Evolutionary conservation across 2,113 vertebrate species (phyloP).

Genomic region (Antechinus flavipes): DNA sequence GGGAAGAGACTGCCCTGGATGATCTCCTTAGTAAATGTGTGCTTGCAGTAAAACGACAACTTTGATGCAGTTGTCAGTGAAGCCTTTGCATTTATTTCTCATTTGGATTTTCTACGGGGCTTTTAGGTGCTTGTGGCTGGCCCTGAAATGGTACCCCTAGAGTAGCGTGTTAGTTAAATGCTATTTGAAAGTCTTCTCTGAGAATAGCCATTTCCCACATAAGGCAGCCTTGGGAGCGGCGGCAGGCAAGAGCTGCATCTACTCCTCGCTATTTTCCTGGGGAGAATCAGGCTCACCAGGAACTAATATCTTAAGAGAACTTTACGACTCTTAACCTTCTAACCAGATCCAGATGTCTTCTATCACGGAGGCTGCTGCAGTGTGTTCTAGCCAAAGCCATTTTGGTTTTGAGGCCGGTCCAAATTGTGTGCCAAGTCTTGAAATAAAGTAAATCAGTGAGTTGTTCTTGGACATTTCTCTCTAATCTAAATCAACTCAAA

Average conservation of each 20-base stretch:
- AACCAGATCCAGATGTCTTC: constrained; percentile 87
- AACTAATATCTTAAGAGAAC: constrained; percentile 83
- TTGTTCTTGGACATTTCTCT: constrained; percentile 87
- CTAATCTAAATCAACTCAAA: constrained; percentile 83
- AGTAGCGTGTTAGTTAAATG: neutral
- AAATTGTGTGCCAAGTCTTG: constrained; percentile 86
- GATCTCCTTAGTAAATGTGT: neutral
- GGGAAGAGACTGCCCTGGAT: neutral
- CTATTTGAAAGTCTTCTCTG: neutral
- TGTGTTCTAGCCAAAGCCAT: constrained; percentile 80
- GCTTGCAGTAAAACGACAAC: neutral
- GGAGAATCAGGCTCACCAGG: constrained; percentile 56
- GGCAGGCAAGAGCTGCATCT: neutral
- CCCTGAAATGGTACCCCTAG: neutral
- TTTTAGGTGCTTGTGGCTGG: neutral
- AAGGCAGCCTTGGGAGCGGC: neutral
- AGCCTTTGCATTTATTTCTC: neutral
- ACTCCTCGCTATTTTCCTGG: constrained; percentile 38
- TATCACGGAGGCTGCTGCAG: constrained; percentile 82
- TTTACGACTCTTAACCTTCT: constrained; percentile 81
- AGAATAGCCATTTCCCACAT: neutral
- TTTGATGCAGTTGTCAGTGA: neutral
- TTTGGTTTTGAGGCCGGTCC: constrained; percentile 82
- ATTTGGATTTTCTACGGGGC: neutral
- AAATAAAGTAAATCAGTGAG: constrained; percentile 87